A percentile compares a stretch with the other conserved stretches of the same genome.
phyloP scores from a whole-genome alignment of 2,888 invertebrate genomes.

The Prenolepis imparis region DNA sequence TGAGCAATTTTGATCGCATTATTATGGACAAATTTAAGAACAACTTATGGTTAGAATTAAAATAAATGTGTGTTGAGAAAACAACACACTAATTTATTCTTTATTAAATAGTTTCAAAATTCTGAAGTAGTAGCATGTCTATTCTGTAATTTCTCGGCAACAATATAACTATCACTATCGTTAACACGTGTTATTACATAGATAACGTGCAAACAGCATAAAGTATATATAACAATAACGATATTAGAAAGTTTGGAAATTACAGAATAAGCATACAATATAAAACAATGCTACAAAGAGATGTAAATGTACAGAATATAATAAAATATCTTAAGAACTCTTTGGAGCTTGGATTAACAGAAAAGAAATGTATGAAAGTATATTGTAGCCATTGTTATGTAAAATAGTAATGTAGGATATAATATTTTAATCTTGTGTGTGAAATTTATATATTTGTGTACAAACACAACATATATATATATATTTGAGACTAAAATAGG shows the following conservation, averaged over 20 bases:
- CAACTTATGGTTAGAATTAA: not conserved
- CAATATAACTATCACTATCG: not conserved
- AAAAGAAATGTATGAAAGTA: slow-evolving; percentile 54
- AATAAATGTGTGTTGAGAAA: not conserved
- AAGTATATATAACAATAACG: not conserved
- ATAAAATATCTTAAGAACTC: slow-evolving; percentile 46
- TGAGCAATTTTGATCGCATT: slow-evolving; percentile 9
- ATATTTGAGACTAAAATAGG: not conserved
- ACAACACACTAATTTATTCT: not conserved
- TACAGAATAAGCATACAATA: slow-evolving; percentile 4
- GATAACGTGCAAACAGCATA: not conserved
- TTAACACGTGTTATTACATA: slow-evolving; percentile 9
- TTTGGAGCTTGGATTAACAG: slow-evolving; percentile 52
- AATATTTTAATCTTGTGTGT: not conserved
- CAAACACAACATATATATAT: not conserved
- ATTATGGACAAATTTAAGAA: slow-evolving; percentile 16
- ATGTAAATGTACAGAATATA: slow-evolving; percentile 58
- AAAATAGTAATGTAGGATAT: not conserved
- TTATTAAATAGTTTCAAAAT: not conserved
- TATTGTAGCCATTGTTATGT: slow-evolving; percentile 53
- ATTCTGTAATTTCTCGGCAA: slow-evolving; percentile 22
- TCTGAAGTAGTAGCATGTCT: slow-evolving; percentile 21
- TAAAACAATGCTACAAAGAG: slow-evolving; percentile 31
- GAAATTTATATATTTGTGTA: slow-evolving; percentile 15
- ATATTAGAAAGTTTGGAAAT: slow-evolving; percentile 1